These are phyloP conservation scores for Origma solitaria DNA, from an alignment of 2,113 vertebrate genomes.

Conservation along the genomic window DNA sequence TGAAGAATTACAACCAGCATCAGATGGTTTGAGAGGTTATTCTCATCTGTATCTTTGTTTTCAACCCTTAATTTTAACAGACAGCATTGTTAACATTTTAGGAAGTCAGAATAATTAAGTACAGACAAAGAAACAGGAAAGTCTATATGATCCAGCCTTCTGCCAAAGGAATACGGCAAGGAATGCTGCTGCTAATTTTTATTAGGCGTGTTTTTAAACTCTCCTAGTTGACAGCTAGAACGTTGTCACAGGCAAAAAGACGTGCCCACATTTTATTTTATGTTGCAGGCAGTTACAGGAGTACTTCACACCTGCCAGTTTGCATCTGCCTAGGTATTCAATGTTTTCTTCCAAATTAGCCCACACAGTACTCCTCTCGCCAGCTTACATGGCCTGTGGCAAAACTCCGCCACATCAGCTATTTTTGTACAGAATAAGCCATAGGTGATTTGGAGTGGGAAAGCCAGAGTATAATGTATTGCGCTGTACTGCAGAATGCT, in stretches of 20 bases:
- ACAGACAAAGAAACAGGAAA: background rate
- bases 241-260: background rate
- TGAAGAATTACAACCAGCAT: background rate
- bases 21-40: background rate
- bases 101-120: background rate
- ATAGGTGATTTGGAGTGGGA: background rate
- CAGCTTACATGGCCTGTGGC: background rate
- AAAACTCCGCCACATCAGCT: background rate
- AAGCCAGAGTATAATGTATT: background rate
- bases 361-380: background rate
- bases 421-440: background rate
- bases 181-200: background rate
- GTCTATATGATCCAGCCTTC: background rate
- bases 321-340: background rate
- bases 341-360: background rate
- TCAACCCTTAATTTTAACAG: background rate
- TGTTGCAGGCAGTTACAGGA: background rate
- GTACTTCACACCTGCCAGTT: slow-evolving; percentile 56
- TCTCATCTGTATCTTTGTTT: background rate
- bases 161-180: background rate
- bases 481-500: background rate
- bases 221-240: background rate
- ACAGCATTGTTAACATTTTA: background rate
- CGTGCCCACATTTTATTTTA: background rate
- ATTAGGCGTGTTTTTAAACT: background rate